Conservation (phyloP, 2,113 vertebrate genomes). For the Etheostoma cragini region DNA sequence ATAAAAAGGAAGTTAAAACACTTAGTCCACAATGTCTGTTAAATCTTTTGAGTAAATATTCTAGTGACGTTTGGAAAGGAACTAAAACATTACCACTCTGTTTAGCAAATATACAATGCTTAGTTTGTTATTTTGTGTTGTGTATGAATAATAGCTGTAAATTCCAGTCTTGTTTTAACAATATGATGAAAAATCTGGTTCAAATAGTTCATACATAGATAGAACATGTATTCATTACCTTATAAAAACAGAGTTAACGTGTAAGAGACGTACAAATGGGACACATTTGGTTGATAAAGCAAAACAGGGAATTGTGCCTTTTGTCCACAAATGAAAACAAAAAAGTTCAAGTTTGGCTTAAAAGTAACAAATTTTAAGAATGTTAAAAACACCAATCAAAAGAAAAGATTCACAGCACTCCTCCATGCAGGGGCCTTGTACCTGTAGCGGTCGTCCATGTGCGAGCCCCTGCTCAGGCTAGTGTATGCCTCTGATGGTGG, state of each 20-base stretch:
- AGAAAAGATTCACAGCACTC: neutral
- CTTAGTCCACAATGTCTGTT: neutral
- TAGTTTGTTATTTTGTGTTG: neutral
- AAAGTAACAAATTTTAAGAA: neutral
- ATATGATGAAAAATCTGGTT: neutral
- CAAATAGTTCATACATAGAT: neutral
- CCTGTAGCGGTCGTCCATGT: constrained; percentile 94
- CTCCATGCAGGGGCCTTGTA: constrained; percentile 24
- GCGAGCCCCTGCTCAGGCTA: constrained; percentile 91
- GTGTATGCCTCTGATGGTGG: constrained; percentile 88
- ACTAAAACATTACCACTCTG: neutral
- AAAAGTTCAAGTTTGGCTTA: neutral
- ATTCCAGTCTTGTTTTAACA: neutral
- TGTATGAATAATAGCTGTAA: neutral
- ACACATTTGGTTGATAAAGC: neutral
- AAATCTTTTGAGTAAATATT: neutral
- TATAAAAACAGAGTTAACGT: neutral
- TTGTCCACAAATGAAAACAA: neutral
- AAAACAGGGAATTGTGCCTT: too few relatives aligned
- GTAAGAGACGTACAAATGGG: neutral
- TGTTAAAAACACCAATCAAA: neutral
- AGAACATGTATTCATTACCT: neutral
- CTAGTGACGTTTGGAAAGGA: neutral
- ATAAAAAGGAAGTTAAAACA: neutral
- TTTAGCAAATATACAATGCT: neutral